Evolutionary conservation across 2,888 invertebrate species (phyloP).

Genomic region (Melanostoma scalare): DNA sequence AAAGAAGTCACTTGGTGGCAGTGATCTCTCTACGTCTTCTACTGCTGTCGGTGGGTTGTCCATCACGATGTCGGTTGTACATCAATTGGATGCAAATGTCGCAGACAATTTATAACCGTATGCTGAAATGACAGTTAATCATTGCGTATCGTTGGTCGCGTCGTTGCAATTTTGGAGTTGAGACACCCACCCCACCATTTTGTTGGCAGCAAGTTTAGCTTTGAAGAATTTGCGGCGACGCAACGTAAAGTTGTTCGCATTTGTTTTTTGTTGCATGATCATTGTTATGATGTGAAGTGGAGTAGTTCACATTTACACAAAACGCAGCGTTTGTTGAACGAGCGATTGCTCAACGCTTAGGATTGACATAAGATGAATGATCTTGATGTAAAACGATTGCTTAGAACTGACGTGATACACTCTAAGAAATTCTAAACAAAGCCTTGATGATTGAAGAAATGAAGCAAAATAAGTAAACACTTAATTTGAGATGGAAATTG

Average conservation of each 20-base stretch:
- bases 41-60: slow-evolving; percentile 62
- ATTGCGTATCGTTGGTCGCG: slow-evolving; percentile 68
- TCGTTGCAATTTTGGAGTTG: slow-evolving; percentile 49
- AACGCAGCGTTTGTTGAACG: slow-evolving; percentile 36
- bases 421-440: slow-evolving; percentile 13
- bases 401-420: slow-evolving; percentile 27
- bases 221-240: slow-evolving; percentile 12
- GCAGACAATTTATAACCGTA: slow-evolving; percentile 74
- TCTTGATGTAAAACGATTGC: slow-evolving; percentile 34
- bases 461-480: too few species aligned
- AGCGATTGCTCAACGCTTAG: slow-evolving; percentile 53
- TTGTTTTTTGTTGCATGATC: slow-evolving; percentile 9
- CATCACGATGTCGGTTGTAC: slow-evolving; percentile 74
- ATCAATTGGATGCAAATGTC: slow-evolving; percentile 76
- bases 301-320: slow-evolving; percentile 17
- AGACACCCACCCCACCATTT: slow-evolving; percentile 31
- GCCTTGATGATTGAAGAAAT: too few species aligned
- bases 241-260: neutral
- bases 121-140: slow-evolving; percentile 72
- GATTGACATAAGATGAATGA: slow-evolving; percentile 59
- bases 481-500: too few species aligned
- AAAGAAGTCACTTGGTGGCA: slow-evolving; percentile 69
- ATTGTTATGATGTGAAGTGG: slow-evolving; percentile 23
- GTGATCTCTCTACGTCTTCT: slow-evolving; percentile 61
- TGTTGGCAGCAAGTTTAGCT: slow-evolving; percentile 2